Conservation (phyloP, 2,797 vertebrate species). For the Microcaecilia unicolor region DNA sequence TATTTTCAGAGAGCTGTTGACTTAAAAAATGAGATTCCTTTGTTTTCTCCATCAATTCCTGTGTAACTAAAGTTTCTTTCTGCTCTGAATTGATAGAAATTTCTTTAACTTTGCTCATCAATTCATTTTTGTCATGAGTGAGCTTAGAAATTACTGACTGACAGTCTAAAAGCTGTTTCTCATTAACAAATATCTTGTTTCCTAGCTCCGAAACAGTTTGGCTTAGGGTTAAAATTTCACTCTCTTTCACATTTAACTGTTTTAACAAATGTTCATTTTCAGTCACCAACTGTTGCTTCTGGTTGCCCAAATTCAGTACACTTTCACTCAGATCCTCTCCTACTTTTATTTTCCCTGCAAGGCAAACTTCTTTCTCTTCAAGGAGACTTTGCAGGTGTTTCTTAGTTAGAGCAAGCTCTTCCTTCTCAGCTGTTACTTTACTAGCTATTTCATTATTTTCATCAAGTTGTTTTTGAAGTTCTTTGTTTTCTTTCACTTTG, state of each 20-base stretch:
- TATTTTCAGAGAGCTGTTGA: slow-evolving; percentile 44
- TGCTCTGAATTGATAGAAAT: slow-evolving; percentile 46
- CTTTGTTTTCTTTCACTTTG: slow-evolving; percentile 45
- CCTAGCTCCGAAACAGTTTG: slow-evolving; percentile 40
- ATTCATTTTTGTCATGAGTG: slow-evolving; percentile 50
- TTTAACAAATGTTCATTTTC: slow-evolving; percentile 53
- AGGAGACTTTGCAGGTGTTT: slow-evolving; percentile 44
- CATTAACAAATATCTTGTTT: slow-evolving; percentile 37
- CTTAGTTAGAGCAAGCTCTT: slow-evolving; percentile 41
- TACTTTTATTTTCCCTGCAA: slow-evolving; percentile 35
- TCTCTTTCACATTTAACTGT: slow-evolving; percentile 36
- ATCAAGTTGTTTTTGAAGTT: slow-evolving; percentile 50
- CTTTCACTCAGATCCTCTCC: slow-evolving; percentile 43
- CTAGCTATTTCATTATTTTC: slow-evolving; percentile 47
- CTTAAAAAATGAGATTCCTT: slow-evolving; percentile 52
- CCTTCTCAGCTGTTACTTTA: slow-evolving; percentile 42
- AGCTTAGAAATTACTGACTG: slow-evolving; percentile 41
- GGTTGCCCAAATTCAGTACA: slow-evolving; percentile 27
- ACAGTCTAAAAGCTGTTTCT: slow-evolving; percentile 44
- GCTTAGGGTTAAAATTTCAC: slow-evolving; percentile 35
- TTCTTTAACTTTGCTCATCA: slow-evolving; percentile 40
- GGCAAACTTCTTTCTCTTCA: slow-evolving; percentile 46
- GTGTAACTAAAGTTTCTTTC: slow-evolving; percentile 39
- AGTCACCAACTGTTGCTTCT: slow-evolving; percentile 44
- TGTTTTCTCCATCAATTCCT: slow-evolving; percentile 56